Evolutionary conservation across 2,888 invertebrate genomes (phyloP), one percentile per base, ranked within the genome.

Genomic region (Drosophila borborema): DNA sequence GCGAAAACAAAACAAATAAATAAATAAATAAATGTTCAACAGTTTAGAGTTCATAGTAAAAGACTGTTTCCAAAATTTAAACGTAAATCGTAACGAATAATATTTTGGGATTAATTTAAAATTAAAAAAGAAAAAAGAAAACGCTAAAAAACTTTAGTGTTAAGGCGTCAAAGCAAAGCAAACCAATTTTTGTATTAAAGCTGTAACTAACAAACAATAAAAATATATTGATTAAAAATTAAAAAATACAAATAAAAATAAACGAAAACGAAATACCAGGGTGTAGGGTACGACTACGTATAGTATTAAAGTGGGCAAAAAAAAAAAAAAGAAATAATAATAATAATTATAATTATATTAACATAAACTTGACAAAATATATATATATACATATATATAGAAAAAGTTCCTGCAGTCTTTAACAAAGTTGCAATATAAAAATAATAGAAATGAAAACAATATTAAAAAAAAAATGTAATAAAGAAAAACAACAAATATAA

Each of bases 11-110:
- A 69, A 67, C 2, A 48, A 49, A 72, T 61, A 69, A 8, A 51
- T 18, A 60, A 60, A 65, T 67, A 10, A 56, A 43, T 40, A 69
- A 58, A 36, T 58, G 46, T 64, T 74, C 71, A 77, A 81, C 76
- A 89, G 87, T 81, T 83, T 84, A 87, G 79, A 83, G 79, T 88
- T 89, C 88, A 88, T 88, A 89, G 89, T 77, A 87, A 88, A 88
- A 88, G 87, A 88, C 87, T 88, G 87, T 88, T 89, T 88, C 86
- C 81, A 79, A 89, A 84, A 75, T 64, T 77, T 79, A 82, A 79
- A 80, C 55, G 43, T 81, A 81, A 68, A 67, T 73, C 70, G 66
- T 66, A 79, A 76, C 68, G 69, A 64, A 61, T 40, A 71, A 67
- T 48, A 46, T 49, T 61, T 41, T 54, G 63, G 72, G 64, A 62